Base-by-base conservation (phyloP, 1,140 invertebrate genomes). In the Solen grandis region DNA sequence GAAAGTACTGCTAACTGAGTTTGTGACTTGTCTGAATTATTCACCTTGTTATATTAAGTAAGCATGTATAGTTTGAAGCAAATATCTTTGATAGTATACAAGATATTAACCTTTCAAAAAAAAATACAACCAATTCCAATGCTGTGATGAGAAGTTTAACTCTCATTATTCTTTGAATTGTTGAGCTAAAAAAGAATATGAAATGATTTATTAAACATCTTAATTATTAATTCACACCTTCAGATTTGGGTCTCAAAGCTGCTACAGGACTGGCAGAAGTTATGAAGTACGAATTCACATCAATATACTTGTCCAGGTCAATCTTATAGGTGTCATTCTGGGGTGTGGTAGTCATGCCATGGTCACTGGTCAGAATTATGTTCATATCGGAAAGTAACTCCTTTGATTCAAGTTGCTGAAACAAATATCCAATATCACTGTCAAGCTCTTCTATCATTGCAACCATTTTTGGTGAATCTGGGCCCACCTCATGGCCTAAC, bases 361-460 rank as follows among this genome's bases (percentile, higher is more conserved):
- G 96, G 91, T 96, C 96, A 88, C 95, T 95, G 8, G 96, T 89
- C 65, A 96, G 92, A 78, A 96, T 93, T 0, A 96, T 90, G 88
- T 96, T 96, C 0, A 95, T 91, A 68, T 88, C 88, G 85, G 94
- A 91, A 19, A 90, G 86, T 50, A 96, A 88, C 31, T 83, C 72
- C 10, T 86, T 75, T 27, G 88, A 73, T 73, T 90, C 68, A 8
- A 92, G 63, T 57, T 85, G 36, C 19, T 88, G 38, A 19, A 92
- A 68, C 16, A 92, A 59, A 74, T 89, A 86, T 14, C 90, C 92
- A 41, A 91, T 36, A 8, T 87, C 38, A 35, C 66, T 54, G 62
- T 88, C 84, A 31, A 88, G 65, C 31, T 62, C 52, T 33, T 65
- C 73, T 13, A 92, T 85, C 63, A 83, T 86, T 22, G 75, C 46